Conservation (phyloP, 2,113 vertebrate species). For the Tragulus kanchil region DNA sequence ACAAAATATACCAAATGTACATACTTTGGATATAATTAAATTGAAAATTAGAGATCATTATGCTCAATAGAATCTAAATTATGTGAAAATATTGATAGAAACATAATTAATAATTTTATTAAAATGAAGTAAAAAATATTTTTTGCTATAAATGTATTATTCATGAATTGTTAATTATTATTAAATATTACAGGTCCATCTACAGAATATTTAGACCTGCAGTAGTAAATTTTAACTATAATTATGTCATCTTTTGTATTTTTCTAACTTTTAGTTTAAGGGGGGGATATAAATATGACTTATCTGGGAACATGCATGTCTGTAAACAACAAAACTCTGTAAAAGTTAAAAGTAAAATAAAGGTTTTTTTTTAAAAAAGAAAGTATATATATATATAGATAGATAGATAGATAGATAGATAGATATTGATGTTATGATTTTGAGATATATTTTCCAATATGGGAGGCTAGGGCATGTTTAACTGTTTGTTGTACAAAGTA, state of each 20-base stretch:
- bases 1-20: slow-evolving; percentile 1
- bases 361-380: background rate
- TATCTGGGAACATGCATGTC: too few species aligned
- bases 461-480: background rate
- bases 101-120: slow-evolving; percentile 19
- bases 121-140: slow-evolving; percentile 18
- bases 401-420: too few species aligned
- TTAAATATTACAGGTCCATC: background rate
- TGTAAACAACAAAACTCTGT: too few species aligned
- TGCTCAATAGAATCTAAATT: slow-evolving; percentile 11
- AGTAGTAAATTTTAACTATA: background rate
- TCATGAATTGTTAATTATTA: slow-evolving; percentile 27
- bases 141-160: background rate
- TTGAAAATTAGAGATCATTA: background rate
- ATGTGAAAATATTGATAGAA: background rate
- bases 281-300: too few species aligned
- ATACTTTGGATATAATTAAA: background rate
- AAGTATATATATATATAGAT: background rate
- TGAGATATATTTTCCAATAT: slow-evolving; percentile 12
- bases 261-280: background rate
- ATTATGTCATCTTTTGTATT: slow-evolving; percentile 26
- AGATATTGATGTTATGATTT: background rate
- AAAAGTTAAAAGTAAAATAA: too few species aligned
- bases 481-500: background rate
- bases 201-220: background rate